Conservation (phyloP, 2,113 vertebrate genomes). For the Strix aluco region DNA sequence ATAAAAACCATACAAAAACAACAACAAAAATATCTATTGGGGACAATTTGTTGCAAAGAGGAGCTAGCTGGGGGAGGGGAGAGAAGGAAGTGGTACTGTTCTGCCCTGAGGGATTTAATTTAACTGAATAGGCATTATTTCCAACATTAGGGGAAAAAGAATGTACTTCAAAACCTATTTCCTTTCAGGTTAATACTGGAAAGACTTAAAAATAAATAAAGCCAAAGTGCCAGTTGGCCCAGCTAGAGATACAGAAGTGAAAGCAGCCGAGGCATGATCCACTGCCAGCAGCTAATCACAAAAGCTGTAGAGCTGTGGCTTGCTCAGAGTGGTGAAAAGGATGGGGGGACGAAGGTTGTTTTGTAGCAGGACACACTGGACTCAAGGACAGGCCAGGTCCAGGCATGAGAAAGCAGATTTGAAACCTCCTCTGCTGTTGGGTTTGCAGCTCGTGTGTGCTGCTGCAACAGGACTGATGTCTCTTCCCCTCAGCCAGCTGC, state of each 20-base stretch:
- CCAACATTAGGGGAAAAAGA: background rate
- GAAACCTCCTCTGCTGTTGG: background rate
- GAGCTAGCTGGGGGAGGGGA: background rate
- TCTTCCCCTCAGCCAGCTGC: background rate
- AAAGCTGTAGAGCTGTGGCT: background rate
- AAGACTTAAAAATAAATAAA: slow-evolving; percentile 30
- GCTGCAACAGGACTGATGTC: background rate
- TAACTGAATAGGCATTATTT: background rate
- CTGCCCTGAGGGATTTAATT: background rate
- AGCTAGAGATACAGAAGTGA: background rate
- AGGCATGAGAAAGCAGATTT: background rate
- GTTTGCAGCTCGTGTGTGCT: background rate
- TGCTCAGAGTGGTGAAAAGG: accelerated
- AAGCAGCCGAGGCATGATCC: background rate
- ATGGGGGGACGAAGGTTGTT: background rate
- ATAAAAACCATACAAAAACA: background rate
- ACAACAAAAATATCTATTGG: background rate
- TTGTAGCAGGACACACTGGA: background rate
- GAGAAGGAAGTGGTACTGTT: background rate
- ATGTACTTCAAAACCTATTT: background rate
- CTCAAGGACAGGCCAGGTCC: too few relatives aligned
- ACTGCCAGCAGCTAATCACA: background rate
- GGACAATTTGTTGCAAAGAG: background rate
- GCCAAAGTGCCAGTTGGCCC: background rate
- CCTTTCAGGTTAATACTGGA: slow-evolving; percentile 18